Evolutionary conservation across 1,140 invertebrate genomes (phyloP).

Genomic region (Sycophila sp.): DNA sequence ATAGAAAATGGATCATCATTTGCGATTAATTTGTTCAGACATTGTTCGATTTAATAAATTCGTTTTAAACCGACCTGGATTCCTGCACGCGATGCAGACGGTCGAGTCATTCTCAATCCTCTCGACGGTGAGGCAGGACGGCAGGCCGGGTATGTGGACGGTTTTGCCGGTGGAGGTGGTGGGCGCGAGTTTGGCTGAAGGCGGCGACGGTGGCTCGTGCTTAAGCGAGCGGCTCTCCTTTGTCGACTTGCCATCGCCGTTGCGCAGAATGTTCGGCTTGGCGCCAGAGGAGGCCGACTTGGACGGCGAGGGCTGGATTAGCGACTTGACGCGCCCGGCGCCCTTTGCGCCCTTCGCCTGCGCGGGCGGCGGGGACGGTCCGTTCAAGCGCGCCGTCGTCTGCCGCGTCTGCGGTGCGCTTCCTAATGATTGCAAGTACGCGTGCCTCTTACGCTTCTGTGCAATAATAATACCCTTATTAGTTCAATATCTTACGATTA

Average conservation of each 20-base stretch:
- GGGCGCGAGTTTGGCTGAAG: slow-evolving; percentile 46
- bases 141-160: slow-evolving; percentile 58
- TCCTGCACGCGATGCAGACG: slow-evolving; percentile 63
- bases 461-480: neutral
- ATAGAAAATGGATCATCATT: no score
- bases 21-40: no score
- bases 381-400: slow-evolving; percentile 58
- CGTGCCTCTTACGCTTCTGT: slow-evolving; percentile 64
- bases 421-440: slow-evolving; percentile 61
- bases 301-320: slow-evolving; percentile 49
- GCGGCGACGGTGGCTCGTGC: slow-evolving; percentile 3
- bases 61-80: slow-evolving; percentile 65
- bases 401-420: slow-evolving; percentile 67
- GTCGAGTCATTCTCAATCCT: slow-evolving; percentile 59
- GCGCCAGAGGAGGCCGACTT: slow-evolving; percentile 40
- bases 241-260: slow-evolving; percentile 44
- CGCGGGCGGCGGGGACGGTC: slow-evolving; percentile 56
- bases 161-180: slow-evolving; percentile 58
- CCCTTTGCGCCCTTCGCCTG: slow-evolving; percentile 27
- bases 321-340: slow-evolving; percentile 44
- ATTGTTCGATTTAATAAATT: no score
- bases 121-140: slow-evolving; percentile 56
- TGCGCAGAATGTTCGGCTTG: slow-evolving; percentile 49
- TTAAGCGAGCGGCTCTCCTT: slow-evolving; percentile 46
- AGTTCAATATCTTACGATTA: no score